Conservation (phyloP, 2,888 invertebrate species). For the Serripes groenlandicus region DNA sequence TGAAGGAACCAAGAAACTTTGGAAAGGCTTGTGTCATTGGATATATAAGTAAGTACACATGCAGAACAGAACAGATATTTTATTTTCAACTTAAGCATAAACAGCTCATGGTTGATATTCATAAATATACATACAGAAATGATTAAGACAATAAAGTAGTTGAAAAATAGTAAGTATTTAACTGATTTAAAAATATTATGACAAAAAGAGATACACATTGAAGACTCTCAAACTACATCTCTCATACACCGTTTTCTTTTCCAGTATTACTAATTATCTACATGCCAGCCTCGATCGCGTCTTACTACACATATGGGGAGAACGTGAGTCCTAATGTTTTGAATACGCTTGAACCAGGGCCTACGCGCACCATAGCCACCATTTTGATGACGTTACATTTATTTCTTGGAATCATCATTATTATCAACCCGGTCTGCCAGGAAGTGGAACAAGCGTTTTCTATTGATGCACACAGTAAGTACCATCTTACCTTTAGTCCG, state of each 20-base stretch:
- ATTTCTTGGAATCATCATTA: constrained; percentile 90
- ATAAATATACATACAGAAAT: no score
- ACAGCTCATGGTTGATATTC: no score
- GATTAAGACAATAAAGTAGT: no score
- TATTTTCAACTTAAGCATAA: no score
- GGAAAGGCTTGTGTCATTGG: constrained; percentile 91
- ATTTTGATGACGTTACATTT: constrained; percentile 90
- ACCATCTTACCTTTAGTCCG: no score
- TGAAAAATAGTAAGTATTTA: no score
- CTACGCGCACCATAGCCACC: constrained; percentile 89
- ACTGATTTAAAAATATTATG: no score
- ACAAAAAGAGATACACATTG: no score
- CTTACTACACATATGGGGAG: constrained; percentile 29
- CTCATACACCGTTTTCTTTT: no score
- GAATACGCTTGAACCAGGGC: constrained; percentile 85
- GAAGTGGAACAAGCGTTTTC: constrained; percentile 93
- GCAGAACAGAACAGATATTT: no score
- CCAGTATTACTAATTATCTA: constrained; percentile 46
- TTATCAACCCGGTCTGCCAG: constrained; percentile 91
- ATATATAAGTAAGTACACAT: constrained; percentile 90
- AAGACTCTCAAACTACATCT: no score
- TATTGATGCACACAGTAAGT: constrained; percentile 90
- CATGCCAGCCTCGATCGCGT: constrained; percentile 29
- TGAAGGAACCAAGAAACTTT: constrained; percentile 92
- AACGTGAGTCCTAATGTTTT: constrained; percentile 37